A percentile compares a stretch with the other conserved stretches of the same genome.
phyloP scores from a whole-genome alignment of 1,140 invertebrate species.

The Drosophila pallidifrons region DNA sequence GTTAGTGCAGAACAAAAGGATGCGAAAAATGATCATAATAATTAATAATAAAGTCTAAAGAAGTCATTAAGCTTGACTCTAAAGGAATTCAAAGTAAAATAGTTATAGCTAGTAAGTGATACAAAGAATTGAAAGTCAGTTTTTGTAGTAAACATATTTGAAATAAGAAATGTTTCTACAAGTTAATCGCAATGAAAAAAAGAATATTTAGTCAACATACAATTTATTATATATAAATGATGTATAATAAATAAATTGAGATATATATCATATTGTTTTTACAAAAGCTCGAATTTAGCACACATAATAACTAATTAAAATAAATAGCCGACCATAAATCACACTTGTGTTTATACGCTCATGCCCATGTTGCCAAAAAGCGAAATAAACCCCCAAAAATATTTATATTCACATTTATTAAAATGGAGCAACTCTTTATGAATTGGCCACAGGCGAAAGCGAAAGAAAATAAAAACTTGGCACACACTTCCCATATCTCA shows the following conservation, averaged over 20 bases:
- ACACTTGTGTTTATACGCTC: not conserved
- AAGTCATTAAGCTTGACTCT: not conserved
- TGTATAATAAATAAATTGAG: too few relatives aligned
- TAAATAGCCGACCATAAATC: not conserved
- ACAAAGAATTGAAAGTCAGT: not conserved
- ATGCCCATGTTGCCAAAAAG: conserved; percentile 9
- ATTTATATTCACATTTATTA: conserved; percentile 28
- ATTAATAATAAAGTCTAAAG: not conserved
- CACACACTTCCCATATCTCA: conserved; percentile 64
- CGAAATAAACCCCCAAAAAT: conserved; percentile 8
- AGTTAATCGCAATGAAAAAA: too few relatives aligned
- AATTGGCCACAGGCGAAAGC: conserved; percentile 6
- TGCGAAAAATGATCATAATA: not conserved
- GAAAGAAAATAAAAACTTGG: conserved; percentile 19
- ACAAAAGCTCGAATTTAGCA: too few relatives aligned
- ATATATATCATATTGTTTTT: too few relatives aligned
- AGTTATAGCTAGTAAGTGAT: not conserved
- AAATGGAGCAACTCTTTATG: conserved; percentile 31
- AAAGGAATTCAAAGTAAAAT: not conserved
- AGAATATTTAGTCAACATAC: too few relatives aligned
- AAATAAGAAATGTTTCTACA: too few relatives aligned
- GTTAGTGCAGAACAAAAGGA: not conserved
- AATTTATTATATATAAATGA: too few relatives aligned
- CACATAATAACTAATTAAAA: not conserved
- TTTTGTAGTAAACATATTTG: too few relatives aligned